Evolutionary conservation across 2,888 invertebrate species (phyloP).

Genomic region (Allophyes oxyacanthae): DNA sequence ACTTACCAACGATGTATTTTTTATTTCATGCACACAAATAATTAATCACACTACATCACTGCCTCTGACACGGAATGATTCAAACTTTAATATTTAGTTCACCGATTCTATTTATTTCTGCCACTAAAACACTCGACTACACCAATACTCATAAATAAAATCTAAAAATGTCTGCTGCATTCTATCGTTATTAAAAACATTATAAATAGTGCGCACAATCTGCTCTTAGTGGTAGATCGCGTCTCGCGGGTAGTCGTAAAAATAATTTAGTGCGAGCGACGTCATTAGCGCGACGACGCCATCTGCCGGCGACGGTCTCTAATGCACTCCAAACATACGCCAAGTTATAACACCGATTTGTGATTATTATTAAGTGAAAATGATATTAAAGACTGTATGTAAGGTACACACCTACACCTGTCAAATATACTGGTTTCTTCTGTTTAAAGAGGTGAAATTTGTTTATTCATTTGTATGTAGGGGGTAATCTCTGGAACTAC

Average conservation of each 20-base stretch:
- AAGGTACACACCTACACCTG: not conserved
- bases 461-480: too few relatives aligned
- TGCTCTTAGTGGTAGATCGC: constrained; percentile 52
- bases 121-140: constrained; percentile 15
- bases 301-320: constrained; percentile 69
- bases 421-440: too few relatives aligned
- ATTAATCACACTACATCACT: too few relatives aligned
- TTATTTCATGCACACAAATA: too few relatives aligned
- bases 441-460: too few relatives aligned
- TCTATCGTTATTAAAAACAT: constrained; percentile 48
- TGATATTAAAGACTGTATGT: constrained; percentile 3
- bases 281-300: constrained; percentile 79
- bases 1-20: too few relatives aligned
- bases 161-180: constrained; percentile 43
- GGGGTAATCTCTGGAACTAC: too few relatives aligned
- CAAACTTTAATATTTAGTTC: constrained; percentile 1
- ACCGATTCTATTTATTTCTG: constrained; percentile 1
- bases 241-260: constrained; percentile 80
- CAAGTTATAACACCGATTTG: constrained; percentile 46
- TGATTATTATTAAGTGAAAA: constrained; percentile 33
- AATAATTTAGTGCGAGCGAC: constrained; percentile 84
- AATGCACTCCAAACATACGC: constrained; percentile 57
- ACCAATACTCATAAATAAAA: constrained; percentile 37
- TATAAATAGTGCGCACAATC: constrained; percentile 50
- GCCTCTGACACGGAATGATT: not conserved